Evolutionary conservation across 1,140 invertebrate genomes (phyloP).

Genomic region (Agrypnia vestita): DNA sequence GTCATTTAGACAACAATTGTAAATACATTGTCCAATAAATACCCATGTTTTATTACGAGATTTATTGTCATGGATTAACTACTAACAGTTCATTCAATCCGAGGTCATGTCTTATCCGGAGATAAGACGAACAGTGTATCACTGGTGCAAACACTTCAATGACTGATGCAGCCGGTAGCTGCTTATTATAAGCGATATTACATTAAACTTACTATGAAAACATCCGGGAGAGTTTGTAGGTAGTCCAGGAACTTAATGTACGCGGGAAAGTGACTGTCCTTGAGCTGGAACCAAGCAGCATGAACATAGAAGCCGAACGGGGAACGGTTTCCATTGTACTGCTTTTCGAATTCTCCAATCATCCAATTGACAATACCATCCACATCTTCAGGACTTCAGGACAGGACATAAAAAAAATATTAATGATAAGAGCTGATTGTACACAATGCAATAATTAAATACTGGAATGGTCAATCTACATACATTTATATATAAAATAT

Average conservation of each 20-base stretch:
- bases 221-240: conserved; percentile 69
- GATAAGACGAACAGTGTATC: neutral
- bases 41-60: neutral
- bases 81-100: no score
- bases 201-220: conserved; percentile 68
- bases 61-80: no score
- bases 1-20: no score
- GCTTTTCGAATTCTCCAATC: conserved; percentile 71
- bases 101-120: no score
- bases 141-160: no score
- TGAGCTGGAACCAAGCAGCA: conserved; percentile 71
- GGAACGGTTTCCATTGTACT: conserved; percentile 74
- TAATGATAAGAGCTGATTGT: neutral
- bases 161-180: no score
- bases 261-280: conserved; percentile 45
- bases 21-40: no score
- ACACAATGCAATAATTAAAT: no score
- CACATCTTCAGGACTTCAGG: conserved; percentile 66
- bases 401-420: neutral
- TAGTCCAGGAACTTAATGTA: conserved; percentile 69
- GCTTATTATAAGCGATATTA: neutral
- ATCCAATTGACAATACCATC: conserved; percentile 72
- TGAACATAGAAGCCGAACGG: conserved; percentile 77
- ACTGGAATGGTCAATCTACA: no score
- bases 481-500: no score